A percentile compares a stretch with the other conserved stretches of the same genome.
These are phyloP conservation scores for Drosophila mercatorum DNA, from an alignment of 2,888 invertebrate genomes.

Conservation along the genomic window DNA sequence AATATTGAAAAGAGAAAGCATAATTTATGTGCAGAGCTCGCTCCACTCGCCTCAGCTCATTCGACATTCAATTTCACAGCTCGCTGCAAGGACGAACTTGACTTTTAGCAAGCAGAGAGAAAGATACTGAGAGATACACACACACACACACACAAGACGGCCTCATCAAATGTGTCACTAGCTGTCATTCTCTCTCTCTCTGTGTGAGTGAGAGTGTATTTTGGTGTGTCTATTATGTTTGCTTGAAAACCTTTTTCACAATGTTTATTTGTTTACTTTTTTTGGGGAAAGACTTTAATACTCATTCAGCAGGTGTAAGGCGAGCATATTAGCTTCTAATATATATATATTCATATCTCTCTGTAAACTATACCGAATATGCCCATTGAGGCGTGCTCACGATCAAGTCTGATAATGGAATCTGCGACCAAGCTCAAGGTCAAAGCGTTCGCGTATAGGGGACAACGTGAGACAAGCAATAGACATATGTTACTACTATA, in stretches of 20 bases:
- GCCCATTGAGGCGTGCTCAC: too few species aligned
- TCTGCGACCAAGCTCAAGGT: too few species aligned
- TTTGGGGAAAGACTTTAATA: not conserved
- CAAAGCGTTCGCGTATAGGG: too few species aligned
- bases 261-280: slow-evolving; percentile 25
- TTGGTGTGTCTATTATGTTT: slow-evolving; percentile 31
- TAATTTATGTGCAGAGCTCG: slow-evolving; percentile 16
- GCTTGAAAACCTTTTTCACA: slow-evolving; percentile 40
- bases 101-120: slow-evolving; percentile 2
- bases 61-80: slow-evolving; percentile 75
- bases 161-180: slow-evolving; percentile 52
- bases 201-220: not conserved
- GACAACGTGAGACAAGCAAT: too few species aligned
- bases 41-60: slow-evolving; percentile 38
- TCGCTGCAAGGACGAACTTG: slow-evolving; percentile 64
- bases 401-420: too few species aligned
- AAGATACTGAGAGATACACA: not conserved
- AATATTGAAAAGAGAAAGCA: slow-evolving; percentile 9
- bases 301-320: not conserved
- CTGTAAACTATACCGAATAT: too few species aligned
- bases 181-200: not conserved
- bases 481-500: too few species aligned
- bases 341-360: too few species aligned
- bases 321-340: not conserved
- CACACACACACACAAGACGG: slow-evolving; percentile 11